Evolutionary conservation across 1,140 invertebrate genomes (phyloP).

Genomic region (Leptoteleia sp.): DNA sequence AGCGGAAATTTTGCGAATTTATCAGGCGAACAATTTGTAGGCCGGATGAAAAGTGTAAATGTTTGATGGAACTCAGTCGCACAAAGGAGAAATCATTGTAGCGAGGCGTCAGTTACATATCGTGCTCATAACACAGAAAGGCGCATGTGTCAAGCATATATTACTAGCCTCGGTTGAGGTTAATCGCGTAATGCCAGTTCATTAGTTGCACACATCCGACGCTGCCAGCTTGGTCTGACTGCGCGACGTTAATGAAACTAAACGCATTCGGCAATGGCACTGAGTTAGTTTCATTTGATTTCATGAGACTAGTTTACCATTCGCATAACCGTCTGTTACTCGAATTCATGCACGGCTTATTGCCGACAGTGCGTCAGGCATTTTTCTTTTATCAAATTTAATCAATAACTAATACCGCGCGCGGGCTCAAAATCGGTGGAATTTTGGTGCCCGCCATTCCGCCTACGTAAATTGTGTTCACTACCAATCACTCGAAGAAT

Average conservation of each 20-base stretch:
- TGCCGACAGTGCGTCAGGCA: conserved; percentile 6
- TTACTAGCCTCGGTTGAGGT: conserved; percentile 71
- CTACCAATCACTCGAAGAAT: too few relatives aligned
- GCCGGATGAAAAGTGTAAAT: conserved; percentile 10
- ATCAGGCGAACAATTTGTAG: conserved; percentile 2
- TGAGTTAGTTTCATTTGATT: conserved; percentile 66
- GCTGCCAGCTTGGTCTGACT: conserved; percentile 64
- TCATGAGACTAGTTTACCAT: conserved; percentile 62
- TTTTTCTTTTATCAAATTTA: too few relatives aligned
- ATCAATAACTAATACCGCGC: too few relatives aligned
- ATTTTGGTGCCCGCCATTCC: too few relatives aligned
- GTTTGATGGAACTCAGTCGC: conserved; percentile 36
- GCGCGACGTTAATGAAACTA: conserved; percentile 64
- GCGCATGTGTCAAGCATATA: conserved; percentile 68
- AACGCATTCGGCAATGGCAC: conserved; percentile 58
- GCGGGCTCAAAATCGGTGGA: too few relatives aligned
- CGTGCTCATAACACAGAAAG: conserved; percentile 63
- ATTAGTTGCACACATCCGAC: conserved; percentile 76
- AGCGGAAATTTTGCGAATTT: too few relatives aligned
- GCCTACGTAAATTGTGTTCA: too few relatives aligned
- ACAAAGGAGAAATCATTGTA: conserved; percentile 58
- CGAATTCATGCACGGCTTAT: conserved; percentile 37
- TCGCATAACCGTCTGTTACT: conserved; percentile 50
- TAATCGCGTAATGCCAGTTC: conserved; percentile 78
- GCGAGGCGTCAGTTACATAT: conserved; percentile 63